phyloP scores from a whole-genome alignment of 2,797 vertebrate genomes.

The Emydoidea blandingii region DNA sequence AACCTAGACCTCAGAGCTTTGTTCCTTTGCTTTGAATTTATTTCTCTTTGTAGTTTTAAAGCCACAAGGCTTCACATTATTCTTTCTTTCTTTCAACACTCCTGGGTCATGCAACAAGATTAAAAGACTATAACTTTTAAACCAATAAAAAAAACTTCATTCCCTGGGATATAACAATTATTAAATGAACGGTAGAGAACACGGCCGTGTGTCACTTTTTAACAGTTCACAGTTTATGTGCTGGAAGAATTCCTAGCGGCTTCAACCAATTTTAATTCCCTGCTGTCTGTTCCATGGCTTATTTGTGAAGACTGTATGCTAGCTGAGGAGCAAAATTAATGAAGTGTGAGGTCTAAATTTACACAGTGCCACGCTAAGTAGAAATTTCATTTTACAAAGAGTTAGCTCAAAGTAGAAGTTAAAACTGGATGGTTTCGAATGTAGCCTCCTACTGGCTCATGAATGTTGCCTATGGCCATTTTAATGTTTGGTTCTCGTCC shows the following conservation, averaged over 20 bases:
- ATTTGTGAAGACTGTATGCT: background rate
- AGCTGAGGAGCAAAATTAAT: background rate
- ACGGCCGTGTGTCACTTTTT: background rate
- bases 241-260: background rate
- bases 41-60: background rate
- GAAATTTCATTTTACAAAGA: background rate
- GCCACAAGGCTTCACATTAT: background rate
- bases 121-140: background rate
- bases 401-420: background rate
- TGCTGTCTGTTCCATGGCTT: background rate
- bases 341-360: background rate
- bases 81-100: background rate
- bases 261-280: background rate
- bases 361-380: background rate
- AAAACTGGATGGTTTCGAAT: background rate
- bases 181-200: background rate
- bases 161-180: background rate
- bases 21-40: background rate
- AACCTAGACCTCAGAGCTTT: background rate
- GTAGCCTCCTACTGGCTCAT: background rate
- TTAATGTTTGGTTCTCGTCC: background rate
- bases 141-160: background rate
- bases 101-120: background rate
- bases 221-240: background rate
- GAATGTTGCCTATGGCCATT: background rate